Evolutionary conservation across 2,888 invertebrate species (phyloP).

Genomic region (Cantharis lateralis): DNA sequence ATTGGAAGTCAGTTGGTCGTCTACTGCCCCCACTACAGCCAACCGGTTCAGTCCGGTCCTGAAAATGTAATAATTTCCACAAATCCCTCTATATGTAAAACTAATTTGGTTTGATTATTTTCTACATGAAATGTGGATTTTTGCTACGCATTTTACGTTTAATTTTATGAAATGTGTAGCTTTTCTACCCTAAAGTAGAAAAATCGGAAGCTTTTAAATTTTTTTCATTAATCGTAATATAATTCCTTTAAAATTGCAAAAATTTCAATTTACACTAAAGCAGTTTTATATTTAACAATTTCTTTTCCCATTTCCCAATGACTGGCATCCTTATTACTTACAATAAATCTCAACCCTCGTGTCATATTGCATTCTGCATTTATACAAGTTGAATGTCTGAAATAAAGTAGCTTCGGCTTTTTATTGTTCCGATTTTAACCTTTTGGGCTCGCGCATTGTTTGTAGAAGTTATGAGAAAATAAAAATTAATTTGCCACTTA

Average conservation of each 20-base stretch:
- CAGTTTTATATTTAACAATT: background rate
- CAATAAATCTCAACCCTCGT: constrained; percentile 2
- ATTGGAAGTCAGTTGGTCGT: no score
- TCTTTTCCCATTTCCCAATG: background rate
- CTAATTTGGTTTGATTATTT: background rate
- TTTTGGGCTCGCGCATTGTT: background rate
- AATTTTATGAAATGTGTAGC: background rate
- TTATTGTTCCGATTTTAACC: background rate
- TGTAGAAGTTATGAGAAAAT: background rate
- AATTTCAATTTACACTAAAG: background rate
- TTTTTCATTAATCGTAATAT: background rate
- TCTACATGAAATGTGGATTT: background rate
- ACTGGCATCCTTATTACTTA: background rate
- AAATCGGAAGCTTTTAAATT: background rate
- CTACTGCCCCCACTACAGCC: no score
- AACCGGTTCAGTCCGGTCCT: no score
- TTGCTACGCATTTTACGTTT: background rate
- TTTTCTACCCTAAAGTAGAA: background rate
- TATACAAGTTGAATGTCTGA: background rate
- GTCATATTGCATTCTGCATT: constrained; percentile 1
- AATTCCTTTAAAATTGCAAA: background rate
- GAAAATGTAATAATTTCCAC: no score
- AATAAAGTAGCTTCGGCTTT: background rate
- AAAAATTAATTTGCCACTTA: constrained; percentile 1
- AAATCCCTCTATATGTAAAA: background rate